phyloP scores from a whole-genome alignment of 2,888 invertebrate species.

The Yponomeuta plumbellus region DNA sequence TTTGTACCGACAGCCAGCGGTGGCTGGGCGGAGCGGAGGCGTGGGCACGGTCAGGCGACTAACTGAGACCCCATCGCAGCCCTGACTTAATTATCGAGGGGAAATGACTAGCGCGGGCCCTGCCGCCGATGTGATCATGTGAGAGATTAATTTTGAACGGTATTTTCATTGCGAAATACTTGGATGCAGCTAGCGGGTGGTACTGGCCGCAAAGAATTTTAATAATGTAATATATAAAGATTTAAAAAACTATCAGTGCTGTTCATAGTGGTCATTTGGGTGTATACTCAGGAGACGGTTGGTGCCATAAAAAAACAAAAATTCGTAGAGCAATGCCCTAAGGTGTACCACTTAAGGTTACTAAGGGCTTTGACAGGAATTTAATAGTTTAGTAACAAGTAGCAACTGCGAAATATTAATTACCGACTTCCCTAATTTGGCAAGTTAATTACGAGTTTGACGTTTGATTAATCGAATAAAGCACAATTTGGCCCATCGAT shows the following conservation, averaged over 20 bases:
- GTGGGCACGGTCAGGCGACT: conserved; percentile 43
- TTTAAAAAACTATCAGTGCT: too few relatives aligned
- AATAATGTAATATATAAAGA: too few relatives aligned
- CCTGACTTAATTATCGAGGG: not conserved
- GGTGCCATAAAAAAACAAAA: too few relatives aligned
- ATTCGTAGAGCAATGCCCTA: too few relatives aligned
- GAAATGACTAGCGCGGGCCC: not conserved
- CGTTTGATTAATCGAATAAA: not conserved
- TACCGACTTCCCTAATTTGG: not conserved
- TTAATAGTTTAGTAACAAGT: not conserved
- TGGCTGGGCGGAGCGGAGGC: conserved; percentile 39
- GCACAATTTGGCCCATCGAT: not conserved
- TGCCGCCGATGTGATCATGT: not conserved
- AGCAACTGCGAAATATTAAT: not conserved
- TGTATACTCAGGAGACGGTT: too few relatives aligned
- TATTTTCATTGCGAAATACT: not conserved
- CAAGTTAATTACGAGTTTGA: not conserved
- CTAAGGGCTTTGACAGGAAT: not conserved
- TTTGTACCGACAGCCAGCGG: not conserved
- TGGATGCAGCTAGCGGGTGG: not conserved
- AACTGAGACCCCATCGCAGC: conserved; percentile 33
- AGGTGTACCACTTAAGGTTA: too few relatives aligned
- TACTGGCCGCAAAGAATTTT: too few relatives aligned
- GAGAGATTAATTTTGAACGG: not conserved
- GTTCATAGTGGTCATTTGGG: too few relatives aligned